phyloP scores from a whole-genome alignment of 2,888 invertebrate genomes.

The Capitulum mitella region DNA sequence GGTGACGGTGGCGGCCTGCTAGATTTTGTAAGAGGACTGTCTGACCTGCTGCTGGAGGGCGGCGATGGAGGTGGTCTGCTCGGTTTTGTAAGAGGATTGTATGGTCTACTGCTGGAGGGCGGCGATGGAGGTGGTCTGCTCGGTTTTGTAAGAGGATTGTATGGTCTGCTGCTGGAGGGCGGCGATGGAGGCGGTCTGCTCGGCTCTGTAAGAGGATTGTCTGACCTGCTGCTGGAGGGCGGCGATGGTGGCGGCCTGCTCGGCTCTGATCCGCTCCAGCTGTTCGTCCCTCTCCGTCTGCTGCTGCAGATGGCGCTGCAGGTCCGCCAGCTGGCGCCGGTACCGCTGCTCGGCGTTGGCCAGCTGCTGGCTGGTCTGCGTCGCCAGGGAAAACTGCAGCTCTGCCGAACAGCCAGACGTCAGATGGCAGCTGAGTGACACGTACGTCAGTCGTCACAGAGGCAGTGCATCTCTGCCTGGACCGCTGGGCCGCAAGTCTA shows the following conservation, averaged over 20 bases:
- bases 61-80: slow-evolving; percentile 68
- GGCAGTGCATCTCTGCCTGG: slow-evolving; percentile 60
- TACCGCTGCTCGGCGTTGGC: slow-evolving; percentile 81
- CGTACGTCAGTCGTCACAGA: background rate
- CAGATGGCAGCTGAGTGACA: slow-evolving; percentile 60
- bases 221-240: slow-evolving; percentile 7
- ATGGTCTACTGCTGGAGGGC: background rate
- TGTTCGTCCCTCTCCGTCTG: slow-evolving; percentile 57
- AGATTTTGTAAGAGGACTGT: slow-evolving; percentile 69
- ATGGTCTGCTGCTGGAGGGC: background rate
- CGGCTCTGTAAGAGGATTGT: no score
- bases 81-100: slow-evolving; percentile 70
- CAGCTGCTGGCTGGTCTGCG: slow-evolving; percentile 62
- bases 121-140: no score
- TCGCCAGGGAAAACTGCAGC: slow-evolving; percentile 66
- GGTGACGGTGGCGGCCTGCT: slow-evolving; percentile 78
- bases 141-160: no score
- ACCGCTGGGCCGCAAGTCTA: no score
- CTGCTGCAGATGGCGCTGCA: slow-evolving; percentile 68
- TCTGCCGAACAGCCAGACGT: slow-evolving; percentile 60
- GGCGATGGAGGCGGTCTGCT: no score
- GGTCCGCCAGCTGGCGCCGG: slow-evolving; percentile 76
- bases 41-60: slow-evolving; percentile 42
- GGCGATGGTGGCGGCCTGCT: background rate
- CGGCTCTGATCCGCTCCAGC: slow-evolving; percentile 29